phyloP scores from a whole-genome alignment of 2,797 vertebrate genomes.

The Percopsis omiscomaycus region DNA sequence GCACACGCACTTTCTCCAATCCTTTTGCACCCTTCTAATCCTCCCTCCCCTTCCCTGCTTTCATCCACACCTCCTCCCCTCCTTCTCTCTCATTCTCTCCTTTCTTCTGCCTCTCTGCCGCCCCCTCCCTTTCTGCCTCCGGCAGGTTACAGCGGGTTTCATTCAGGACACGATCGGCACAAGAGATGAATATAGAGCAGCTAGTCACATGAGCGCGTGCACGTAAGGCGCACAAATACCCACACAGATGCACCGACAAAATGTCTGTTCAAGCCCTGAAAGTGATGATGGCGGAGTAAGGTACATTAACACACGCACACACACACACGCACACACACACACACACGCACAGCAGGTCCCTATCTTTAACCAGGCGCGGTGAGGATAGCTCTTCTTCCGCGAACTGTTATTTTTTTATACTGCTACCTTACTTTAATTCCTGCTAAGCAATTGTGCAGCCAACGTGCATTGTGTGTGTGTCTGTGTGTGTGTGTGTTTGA shows the following conservation, averaged over 20 bases:
- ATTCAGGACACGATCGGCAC: conserved; percentile 73
- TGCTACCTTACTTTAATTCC: conserved; percentile 41
- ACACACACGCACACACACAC: conserved; percentile 31
- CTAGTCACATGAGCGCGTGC: conserved; percentile 23
- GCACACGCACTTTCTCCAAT: conserved; percentile 70
- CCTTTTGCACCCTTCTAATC: conserved; percentile 66
- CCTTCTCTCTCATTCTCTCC: conserved; percentile 10
- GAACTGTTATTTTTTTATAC: conserved; percentile 53
- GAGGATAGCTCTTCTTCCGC: conserved; percentile 46
- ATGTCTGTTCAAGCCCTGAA: conserved; percentile 56
- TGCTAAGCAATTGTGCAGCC: conserved; percentile 5
- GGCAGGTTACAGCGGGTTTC: conserved; percentile 63
- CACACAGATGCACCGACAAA: conserved; percentile 43
- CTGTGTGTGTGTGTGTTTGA: background rate
- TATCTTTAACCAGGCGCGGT: conserved; percentile 66
- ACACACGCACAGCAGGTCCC: conserved; percentile 4
- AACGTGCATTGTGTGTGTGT: background rate
- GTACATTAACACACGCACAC: conserved; percentile 7
- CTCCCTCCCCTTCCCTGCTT: conserved; percentile 57
- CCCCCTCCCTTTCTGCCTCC: conserved; percentile 21
- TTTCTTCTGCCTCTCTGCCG: conserved; percentile 1
- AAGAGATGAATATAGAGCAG: conserved; percentile 73
- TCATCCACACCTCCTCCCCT: conserved; percentile 55
- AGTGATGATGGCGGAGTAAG: conserved; percentile 53
- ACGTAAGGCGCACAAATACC: background rate